Evolutionary conservation across 2,888 invertebrate species (phyloP).

Genomic region (Drosophila infuscata): DNA sequence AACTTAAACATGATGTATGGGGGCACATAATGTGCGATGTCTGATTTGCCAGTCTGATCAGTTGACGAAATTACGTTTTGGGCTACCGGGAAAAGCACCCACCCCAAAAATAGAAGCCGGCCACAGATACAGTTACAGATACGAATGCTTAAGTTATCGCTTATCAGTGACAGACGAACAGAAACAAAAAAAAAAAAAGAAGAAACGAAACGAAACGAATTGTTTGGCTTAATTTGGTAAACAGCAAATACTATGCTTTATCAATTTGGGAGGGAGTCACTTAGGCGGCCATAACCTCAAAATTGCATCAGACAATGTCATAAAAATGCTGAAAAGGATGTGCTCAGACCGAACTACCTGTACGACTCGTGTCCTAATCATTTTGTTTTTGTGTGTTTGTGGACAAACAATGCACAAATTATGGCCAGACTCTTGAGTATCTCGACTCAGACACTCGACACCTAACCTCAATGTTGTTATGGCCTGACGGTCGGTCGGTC

Average conservation of each 20-base stretch:
- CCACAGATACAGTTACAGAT: constrained; percentile 31
- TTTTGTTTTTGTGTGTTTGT: constrained; percentile 27
- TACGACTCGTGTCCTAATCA: constrained; percentile 46
- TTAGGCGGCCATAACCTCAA: constrained; percentile 19
- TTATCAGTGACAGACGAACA: constrained; percentile 31
- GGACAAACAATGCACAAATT: constrained; percentile 55
- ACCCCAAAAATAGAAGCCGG: constrained; percentile 3
- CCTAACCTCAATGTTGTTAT: not conserved
- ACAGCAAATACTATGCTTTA: constrained; percentile 18
- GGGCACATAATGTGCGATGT: constrained; percentile 5
- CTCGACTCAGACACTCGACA: constrained; percentile 1
- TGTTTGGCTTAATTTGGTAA: constrained; percentile 25
- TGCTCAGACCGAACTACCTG: constrained; percentile 37
- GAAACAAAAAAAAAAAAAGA: not conserved
- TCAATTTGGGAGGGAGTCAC: constrained; percentile 9
- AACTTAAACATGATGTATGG: constrained; percentile 48
- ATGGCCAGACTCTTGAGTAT: constrained; percentile 55
- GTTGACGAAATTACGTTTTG: constrained; percentile 44
- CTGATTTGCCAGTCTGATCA: constrained; percentile 25
- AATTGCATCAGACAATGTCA: constrained; percentile 49
- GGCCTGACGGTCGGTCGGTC: not conserved
- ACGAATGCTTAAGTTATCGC: constrained; percentile 30
- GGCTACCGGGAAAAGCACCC: constrained; percentile 16
- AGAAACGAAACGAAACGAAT: constrained; percentile 13
- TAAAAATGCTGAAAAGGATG: constrained; percentile 35